phyloP scores from a whole-genome alignment of 2,113 vertebrate species.

The Petrocephalus microphthalmus region DNA sequence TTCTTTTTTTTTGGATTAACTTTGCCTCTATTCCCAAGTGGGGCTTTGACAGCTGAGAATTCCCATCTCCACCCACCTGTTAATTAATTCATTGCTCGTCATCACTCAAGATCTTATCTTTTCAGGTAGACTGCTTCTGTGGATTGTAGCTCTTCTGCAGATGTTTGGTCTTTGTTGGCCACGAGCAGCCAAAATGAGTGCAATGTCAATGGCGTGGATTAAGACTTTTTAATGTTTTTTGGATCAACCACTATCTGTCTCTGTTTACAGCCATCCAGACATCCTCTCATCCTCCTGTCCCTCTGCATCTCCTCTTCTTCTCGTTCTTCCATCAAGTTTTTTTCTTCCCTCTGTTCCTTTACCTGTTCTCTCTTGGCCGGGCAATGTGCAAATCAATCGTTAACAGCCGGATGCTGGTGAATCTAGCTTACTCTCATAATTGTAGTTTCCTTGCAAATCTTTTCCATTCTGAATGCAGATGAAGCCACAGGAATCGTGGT shows the following conservation, averaged over 20 bases:
- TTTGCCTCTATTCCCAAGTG: conserved; percentile 23
- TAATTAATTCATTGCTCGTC: background rate
- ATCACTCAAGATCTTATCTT: background rate
- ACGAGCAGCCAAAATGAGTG: background rate
- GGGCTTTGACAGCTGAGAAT: background rate
- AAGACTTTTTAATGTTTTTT: conserved; percentile 10
- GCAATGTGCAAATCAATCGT: conserved; percentile 68
- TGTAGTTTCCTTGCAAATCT: conserved; percentile 99
- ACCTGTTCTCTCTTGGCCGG: conserved; percentile 47
- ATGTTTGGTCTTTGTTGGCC: background rate
- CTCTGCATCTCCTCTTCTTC: background rate
- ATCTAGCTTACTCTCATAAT: conserved; percentile 83
- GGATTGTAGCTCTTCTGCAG: background rate
- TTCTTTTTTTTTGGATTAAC: conserved; percentile 25
- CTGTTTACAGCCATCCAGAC: background rate
- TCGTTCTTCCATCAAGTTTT: background rate
- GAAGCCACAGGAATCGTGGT: conserved; percentile 71
- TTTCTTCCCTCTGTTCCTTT: background rate
- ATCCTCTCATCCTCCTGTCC: background rate
- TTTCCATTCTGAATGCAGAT: conserved; percentile 99
- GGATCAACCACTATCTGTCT: conserved; percentile 10
- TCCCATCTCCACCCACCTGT: conserved; percentile 14
- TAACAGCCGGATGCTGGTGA: conserved; percentile 53
- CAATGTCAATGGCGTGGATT: background rate
- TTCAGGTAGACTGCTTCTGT: background rate